Evolutionary conservation across 2,113 vertebrate species (phyloP), one percentile per base, ranked within the genome.

Genomic region (Halichoeres trimaculatus): DNA sequence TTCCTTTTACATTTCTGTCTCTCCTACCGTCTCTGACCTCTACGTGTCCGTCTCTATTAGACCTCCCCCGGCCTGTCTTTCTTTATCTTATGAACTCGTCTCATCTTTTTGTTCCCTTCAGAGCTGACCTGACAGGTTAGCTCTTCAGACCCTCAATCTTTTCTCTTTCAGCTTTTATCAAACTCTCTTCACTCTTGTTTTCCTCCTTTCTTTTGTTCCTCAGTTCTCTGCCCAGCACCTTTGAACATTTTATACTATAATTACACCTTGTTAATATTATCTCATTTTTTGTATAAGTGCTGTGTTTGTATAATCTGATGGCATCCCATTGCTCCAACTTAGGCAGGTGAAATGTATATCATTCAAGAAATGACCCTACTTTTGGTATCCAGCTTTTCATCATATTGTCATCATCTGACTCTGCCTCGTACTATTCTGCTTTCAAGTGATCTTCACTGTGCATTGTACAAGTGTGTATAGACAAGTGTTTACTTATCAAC

Each of bases 21-120:
- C 65, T 45, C 22, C 41, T 0, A 19, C 36, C 40, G 0, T 56
- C 10, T 23, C 47, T 65, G 58, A 68, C 68, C 57, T 77, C 72
- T 71, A 51, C 45, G 9, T 60, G 51, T 78, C 63, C 34, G 1
- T 78, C 71, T 70, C 43, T 45, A 65, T 78, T 56, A 65, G 36
- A 16, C 59, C 8, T 36, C 57, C 53, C 66, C 38, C 47, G 19
- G 59, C 16, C 8, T 7, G n/a, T 62, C 57, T 20, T 54, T 56
- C 66, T 72, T 72, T 43, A 8, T 78, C 57, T 69, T 19, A 23
- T 26, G 10, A 12, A 40, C 66, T 66, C 14, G 14, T 43, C 60
- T 66, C 70, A 36, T 84, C 26, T 41, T 70, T 52, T 5, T 22
- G 22, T 34, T 81, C 17, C 50, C 24, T 22, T 65, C 51, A 61